phyloP scores from a whole-genome alignment of 2,888 invertebrate species.

The Nemotelus pantherinus region DNA sequence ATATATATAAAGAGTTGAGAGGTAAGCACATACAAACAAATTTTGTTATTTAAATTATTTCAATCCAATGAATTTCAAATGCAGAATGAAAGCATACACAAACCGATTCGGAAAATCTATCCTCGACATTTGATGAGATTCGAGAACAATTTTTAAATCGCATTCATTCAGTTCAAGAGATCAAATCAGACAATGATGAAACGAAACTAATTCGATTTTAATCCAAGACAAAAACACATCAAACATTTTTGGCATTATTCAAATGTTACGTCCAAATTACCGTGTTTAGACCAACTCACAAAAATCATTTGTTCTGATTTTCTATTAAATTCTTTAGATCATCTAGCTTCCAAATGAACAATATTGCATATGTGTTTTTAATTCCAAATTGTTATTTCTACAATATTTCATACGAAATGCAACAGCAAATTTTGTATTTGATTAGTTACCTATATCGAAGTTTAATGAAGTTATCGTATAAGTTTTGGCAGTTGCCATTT shows the following conservation, averaged over 20 bases:
- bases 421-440: not conserved
- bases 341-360: not conserved
- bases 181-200: not conserved
- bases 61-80: not conserved
- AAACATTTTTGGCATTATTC: too few species aligned
- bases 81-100: not conserved
- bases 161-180: constrained; percentile 10
- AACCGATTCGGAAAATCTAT: not conserved
- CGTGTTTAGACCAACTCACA: too few species aligned
- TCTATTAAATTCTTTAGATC: not conserved
- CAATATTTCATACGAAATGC: constrained; percentile 15
- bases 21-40: constrained; percentile 4
- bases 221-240: not conserved
- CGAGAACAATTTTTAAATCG: constrained; percentile 33
- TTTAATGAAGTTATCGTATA: constrained; percentile 10
- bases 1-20: not conserved
- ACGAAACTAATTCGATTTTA: not conserved
- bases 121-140: not conserved
- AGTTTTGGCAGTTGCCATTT: constrained; percentile 23
- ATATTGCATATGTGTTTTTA: not conserved
- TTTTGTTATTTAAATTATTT: constrained; percentile 29
- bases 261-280: too few species aligned
- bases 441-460: not conserved
- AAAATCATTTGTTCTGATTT: too few species aligned
- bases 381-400: constrained; percentile 30